Evolutionary conservation across 2,113 vertebrate genomes (phyloP).

Genomic region (Cochlearius cochlearius): DNA sequence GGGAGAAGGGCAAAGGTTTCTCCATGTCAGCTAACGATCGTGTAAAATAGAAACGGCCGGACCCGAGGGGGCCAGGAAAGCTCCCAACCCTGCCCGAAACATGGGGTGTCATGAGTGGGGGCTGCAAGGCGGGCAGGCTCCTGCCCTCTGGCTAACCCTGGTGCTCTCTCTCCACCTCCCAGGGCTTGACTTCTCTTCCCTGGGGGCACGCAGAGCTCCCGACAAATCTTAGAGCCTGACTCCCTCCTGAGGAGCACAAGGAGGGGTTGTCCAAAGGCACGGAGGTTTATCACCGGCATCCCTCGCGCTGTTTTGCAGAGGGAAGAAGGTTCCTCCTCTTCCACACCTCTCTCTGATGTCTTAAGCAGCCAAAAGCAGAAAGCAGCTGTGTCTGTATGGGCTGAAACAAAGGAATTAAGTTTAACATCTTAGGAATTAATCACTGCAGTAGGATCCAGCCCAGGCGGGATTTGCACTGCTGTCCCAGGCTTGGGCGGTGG

Average conservation of each 20-base stretch:
- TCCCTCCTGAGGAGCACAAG: fast-evolving
- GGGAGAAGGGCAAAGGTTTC: not conserved
- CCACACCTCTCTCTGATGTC: not conserved
- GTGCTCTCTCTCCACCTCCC: not conserved
- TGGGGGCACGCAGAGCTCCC: not conserved
- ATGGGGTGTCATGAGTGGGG: fast-evolving
- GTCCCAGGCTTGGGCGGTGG: not conserved
- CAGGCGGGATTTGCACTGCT: not conserved
- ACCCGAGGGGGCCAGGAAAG: not conserved
- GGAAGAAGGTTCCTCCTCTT: not conserved
- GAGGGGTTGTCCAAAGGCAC: not conserved
- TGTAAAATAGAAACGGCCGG: not conserved
- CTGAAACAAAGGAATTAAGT: not conserved
- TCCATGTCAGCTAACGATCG: fast-evolving
- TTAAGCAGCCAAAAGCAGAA: not conserved
- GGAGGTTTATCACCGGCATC: not conserved
- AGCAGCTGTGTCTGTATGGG: not conserved
- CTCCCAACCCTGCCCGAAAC: not conserved
- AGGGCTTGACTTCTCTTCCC: not conserved
- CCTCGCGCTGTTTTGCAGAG: fast-evolving
- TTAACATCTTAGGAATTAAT: not conserved
- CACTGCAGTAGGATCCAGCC: not conserved
- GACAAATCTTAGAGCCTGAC: too few relatives aligned
- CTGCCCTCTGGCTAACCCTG: not conserved
- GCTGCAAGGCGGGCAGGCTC: fast-evolving